These are phyloP conservation scores for Pollimyrus isidori DNA, from an alignment of 2,113 vertebrate species.

Conservation along the genomic window DNA sequence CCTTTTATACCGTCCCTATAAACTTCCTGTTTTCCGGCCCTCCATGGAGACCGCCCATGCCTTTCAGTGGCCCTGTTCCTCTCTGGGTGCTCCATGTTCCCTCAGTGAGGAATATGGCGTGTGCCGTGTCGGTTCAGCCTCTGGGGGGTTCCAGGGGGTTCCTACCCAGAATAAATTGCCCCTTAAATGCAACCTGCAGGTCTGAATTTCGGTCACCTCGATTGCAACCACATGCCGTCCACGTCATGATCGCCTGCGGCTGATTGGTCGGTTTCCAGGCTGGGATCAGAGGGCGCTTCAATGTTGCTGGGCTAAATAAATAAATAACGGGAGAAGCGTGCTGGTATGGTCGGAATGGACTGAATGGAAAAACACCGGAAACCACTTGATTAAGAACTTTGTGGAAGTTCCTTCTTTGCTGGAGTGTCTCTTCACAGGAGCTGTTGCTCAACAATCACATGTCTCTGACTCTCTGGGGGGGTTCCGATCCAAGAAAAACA, in stretches of 20 bases:
- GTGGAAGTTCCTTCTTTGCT: not conserved
- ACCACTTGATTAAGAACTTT: not conserved
- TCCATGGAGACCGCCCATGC: not conserved
- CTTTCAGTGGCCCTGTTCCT: not conserved
- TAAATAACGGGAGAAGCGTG: not conserved
- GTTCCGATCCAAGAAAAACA: not conserved
- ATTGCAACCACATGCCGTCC: not conserved
- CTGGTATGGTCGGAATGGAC: not conserved
- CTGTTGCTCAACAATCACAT: conserved; percentile 8
- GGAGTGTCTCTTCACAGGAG: not conserved
- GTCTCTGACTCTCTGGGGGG: not conserved
- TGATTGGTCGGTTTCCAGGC: not conserved
- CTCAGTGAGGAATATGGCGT: not conserved
- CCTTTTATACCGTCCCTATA: not conserved
- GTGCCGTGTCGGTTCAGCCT: not conserved
- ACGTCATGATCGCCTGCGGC: not conserved
- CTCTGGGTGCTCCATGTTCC: not conserved
- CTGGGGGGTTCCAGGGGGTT: not conserved
- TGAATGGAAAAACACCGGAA: not conserved
- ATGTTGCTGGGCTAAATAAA: not conserved
- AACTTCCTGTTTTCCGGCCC: not conserved
- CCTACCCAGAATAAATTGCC: not conserved
- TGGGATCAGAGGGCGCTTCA: not conserved
- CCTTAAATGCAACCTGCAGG: not conserved
- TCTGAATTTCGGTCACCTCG: not conserved